These are phyloP conservation scores for Homarus americanus DNA, from an alignment of 1,140 invertebrate genomes.

Conservation along the genomic window DNA sequence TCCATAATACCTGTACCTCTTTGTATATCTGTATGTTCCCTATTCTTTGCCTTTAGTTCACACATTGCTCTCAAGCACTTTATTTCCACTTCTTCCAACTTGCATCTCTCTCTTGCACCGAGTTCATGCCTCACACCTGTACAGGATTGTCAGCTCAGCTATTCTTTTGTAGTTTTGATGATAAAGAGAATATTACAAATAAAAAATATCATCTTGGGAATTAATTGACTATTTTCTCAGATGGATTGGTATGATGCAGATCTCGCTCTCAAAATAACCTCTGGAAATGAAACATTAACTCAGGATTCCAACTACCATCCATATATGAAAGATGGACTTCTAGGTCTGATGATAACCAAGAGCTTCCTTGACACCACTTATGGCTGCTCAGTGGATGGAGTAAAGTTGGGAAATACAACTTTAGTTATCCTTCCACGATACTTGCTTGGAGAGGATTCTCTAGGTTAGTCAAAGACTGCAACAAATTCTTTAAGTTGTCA, in stretches of 20 bases:
- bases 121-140: no score
- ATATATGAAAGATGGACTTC: conserved; percentile 12
- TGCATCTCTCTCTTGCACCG: no score
- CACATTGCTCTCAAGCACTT: no score
- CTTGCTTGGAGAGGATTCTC: conserved; percentile 6
- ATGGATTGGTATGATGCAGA: conserved; percentile 57
- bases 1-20: no score
- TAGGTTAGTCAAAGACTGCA: conserved; percentile 34
- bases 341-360: conserved; percentile 21
- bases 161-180: no score
- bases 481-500: no score
- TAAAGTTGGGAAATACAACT: conserved; percentile 29
- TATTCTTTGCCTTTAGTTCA: no score
- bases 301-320: conserved; percentile 8
- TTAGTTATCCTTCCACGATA: conserved; percentile 27
- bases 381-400: conserved; percentile 17
- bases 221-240: conserved; percentile 13
- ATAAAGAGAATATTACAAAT: no score
- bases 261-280: conserved; percentile 20
- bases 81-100: no score
- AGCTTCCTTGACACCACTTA: conserved; percentile 49
- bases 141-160: no score
- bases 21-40: no score
- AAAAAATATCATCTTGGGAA: no score
- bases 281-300: conserved; percentile 12